phyloP scores from a whole-genome alignment of 2,113 vertebrate species.

The Opisthocomus hoazin region DNA sequence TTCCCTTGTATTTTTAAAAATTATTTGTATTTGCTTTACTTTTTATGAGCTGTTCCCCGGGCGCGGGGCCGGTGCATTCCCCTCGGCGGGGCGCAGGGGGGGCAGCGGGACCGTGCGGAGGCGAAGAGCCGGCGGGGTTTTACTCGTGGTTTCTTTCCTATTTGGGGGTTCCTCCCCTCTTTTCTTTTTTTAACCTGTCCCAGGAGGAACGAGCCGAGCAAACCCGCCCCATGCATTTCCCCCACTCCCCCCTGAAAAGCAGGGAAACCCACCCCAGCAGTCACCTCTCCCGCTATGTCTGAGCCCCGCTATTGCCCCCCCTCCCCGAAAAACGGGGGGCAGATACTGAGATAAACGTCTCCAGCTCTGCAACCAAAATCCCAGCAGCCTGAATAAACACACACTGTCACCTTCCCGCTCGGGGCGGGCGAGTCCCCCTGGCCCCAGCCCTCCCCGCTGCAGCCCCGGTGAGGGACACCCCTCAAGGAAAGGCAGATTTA shows the following conservation, averaged over 20 bases:
- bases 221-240: not conserved
- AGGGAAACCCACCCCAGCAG: not conserved
- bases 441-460: not conserved
- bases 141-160: not conserved
- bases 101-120: conserved; percentile 44
- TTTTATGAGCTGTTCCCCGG: not conserved
- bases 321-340: not conserved
- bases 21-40: not conserved
- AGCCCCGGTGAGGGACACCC: not conserved
- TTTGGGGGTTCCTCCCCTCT: too few relatives aligned
- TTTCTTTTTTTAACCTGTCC: not conserved
- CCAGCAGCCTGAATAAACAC: not conserved
- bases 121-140: not conserved
- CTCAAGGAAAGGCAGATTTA: conserved; percentile 81
- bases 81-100: conserved; percentile 37
- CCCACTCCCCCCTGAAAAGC: not conserved
- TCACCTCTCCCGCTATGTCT: not conserved
- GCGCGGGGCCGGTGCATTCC: not conserved
- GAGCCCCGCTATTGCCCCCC: not conserved
- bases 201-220: not conserved
- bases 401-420: not conserved
- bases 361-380: not conserved
- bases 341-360: not conserved
- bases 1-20: not conserved
- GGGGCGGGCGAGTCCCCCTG: not conserved